Conservation (phyloP, 2,797 vertebrate genomes). For the Pipistrellus nathusii region DNA sequence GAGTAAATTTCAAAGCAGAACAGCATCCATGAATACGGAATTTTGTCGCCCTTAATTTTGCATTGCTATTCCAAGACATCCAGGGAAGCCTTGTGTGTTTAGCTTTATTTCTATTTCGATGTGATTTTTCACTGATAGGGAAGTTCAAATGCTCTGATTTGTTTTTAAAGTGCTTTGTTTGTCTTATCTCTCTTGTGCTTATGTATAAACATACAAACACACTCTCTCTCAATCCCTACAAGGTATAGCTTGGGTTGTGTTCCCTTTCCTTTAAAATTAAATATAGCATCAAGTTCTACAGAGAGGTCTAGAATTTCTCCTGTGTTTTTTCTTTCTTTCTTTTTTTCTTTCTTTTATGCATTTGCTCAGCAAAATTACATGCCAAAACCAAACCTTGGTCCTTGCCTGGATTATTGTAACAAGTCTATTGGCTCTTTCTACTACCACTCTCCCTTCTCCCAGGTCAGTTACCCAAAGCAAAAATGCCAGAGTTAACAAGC, state of each 20-base stretch:
- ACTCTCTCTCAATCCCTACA: background rate
- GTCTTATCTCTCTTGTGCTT: background rate
- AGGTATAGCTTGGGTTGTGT: background rate
- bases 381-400: background rate
- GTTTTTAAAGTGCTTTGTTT: background rate
- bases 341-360: background rate
- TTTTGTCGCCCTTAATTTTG: constrained; percentile 69
- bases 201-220: background rate
- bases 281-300: background rate
- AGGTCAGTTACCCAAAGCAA: background rate
- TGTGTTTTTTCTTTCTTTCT: background rate
- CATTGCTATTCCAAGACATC: constrained; percentile 44
- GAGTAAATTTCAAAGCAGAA: constrained; percentile 73
- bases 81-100: constrained; percentile 12
- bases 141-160: constrained; percentile 52
- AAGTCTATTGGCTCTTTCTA: background rate
- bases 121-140: constrained; percentile 3
- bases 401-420: background rate
- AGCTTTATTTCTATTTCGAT: constrained; percentile 45
- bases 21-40: constrained; percentile 30
- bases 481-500: background rate
- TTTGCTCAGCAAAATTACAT: background rate
- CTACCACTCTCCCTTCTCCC: background rate
- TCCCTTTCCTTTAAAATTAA: background rate
- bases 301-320: background rate